Conservation (phyloP, 92 coral and sea anemone genomes). For the Montipora capitata region DNA sequence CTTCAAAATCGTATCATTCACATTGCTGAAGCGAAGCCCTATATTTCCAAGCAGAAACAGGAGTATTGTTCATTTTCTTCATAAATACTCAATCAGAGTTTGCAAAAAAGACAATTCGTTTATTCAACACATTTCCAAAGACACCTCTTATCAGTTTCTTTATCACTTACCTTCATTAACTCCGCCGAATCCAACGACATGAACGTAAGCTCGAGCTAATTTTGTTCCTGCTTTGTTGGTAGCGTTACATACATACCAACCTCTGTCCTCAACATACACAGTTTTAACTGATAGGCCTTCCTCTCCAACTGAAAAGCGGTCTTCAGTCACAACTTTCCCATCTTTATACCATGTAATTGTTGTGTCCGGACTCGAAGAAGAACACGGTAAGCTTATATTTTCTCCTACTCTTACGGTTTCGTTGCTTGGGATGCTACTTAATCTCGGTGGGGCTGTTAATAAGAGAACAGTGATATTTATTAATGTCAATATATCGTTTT, state of each 20-base stretch:
- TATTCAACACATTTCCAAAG: no score
- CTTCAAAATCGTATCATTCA: no score
- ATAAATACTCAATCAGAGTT: no score
- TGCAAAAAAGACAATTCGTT: neutral
- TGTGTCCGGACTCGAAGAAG: conserved; percentile 60
- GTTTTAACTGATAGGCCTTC: conserved; percentile 58
- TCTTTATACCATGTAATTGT: conserved; percentile 88
- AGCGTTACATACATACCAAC: conserved; percentile 88
- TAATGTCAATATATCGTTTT: no score
- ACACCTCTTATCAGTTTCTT: neutral
- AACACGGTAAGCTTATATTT: conserved; percentile 61
- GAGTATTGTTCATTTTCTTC: no score
- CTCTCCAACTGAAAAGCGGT: neutral
- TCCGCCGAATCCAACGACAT: conserved; percentile 47
- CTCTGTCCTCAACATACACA: conserved; percentile 71
- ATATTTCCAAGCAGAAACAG: no score
- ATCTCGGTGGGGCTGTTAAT: conserved; percentile 83
- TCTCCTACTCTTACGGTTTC: conserved; percentile 76
- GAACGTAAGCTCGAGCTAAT: conserved; percentile 76
- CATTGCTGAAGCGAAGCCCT: no score
- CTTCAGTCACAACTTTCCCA: conserved; percentile 48
- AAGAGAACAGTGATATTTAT: neutral
- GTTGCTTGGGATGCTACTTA: conserved; percentile 78
- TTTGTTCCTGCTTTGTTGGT: conserved; percentile 79
- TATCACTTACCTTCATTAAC: conserved; percentile 40